Percentiles rank a stretch among this genome's conserved stretches.
Conservation (phyloP, 92 coral and sea anemone genomes). For the Zoanthus gigantus region DNA sequence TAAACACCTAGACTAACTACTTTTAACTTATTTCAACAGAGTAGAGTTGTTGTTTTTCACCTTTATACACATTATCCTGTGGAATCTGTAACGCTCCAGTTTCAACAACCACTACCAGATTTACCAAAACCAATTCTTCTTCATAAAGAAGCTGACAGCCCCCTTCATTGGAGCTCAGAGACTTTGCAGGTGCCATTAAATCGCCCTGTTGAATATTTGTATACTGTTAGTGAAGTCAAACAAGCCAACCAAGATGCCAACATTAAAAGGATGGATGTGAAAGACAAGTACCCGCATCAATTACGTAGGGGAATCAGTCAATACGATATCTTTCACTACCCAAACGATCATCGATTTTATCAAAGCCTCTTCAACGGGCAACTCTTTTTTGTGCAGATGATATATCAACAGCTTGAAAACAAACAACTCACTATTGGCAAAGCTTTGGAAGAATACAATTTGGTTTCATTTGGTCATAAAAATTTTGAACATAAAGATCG, state of each 20-base stretch:
- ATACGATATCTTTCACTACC: constrained; percentile 67
- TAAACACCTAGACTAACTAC: neutral
- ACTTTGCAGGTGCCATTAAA: constrained; percentile 27
- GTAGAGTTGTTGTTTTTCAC: constrained; percentile 8
- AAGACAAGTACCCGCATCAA: neutral
- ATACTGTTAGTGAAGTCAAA: constrained; percentile 27
- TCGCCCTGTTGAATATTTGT: constrained; percentile 47
- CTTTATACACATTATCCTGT: constrained; percentile 1
- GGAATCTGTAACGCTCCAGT: constrained; percentile 12
- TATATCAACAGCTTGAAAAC: constrained; percentile 32
- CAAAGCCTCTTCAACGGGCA: constrained; percentile 65
- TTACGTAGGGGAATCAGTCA: constrained; percentile 48
- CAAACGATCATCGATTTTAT: neutral
- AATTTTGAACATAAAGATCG: neutral
- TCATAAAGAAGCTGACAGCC: neutral
- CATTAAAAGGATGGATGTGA: neutral
- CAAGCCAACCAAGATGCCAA: neutral
- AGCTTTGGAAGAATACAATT: constrained; percentile 66
- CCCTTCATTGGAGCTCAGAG: constrained; percentile 60
- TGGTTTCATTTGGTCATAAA: constrained; percentile 61
- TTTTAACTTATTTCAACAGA: neutral
- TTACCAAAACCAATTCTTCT: constrained; percentile 37
- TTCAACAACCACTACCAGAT: neutral
- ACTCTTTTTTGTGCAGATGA: constrained; percentile 55
- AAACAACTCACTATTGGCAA: constrained; percentile 16